A percentile compares a stretch with the other conserved stretches of the same genome.
Evolutionary conservation across 2,797 vertebrate genomes (phyloP).

Genomic region (Girardinus metallicus): DNA sequence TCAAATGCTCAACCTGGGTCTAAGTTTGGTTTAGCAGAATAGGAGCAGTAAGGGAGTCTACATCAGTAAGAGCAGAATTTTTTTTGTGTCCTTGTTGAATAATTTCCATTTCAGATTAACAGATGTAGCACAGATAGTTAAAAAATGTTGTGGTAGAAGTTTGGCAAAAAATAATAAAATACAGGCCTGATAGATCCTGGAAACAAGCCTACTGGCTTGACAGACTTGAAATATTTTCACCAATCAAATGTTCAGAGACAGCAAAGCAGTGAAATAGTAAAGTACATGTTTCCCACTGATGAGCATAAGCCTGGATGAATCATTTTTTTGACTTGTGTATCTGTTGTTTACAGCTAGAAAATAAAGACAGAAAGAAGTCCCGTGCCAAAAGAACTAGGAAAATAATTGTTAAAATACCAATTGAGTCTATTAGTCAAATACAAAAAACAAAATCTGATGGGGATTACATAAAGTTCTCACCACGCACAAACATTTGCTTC

Average conservation of each 20-base stretch:
- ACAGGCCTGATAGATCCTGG: neutral
- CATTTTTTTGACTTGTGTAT: neutral
- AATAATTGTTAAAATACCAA: neutral
- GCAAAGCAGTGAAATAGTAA: neutral
- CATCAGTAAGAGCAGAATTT: neutral
- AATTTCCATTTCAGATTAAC: neutral
- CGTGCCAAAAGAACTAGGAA: neutral
- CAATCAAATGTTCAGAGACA: neutral
- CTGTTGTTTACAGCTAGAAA: neutral
- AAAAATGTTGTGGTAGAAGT: neutral
- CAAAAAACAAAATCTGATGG: neutral
- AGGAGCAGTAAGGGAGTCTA: neutral
- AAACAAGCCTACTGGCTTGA: neutral
- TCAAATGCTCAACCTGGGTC: neutral
- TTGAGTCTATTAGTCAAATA: neutral
- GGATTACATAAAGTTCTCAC: neutral
- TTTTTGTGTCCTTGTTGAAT: neutral
- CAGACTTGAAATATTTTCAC: neutral
- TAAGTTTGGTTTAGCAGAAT: neutral
- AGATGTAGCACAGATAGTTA: neutral
- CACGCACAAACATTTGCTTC: neutral
- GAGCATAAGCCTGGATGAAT: neutral
- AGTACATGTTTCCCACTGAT: neutral
- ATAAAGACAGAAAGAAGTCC: neutral
- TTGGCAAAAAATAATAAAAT: neutral